Evolutionary conservation across 2,888 invertebrate species (phyloP), one percentile per base, ranked within the genome.

Genomic region (Machimus rusticus): DNA sequence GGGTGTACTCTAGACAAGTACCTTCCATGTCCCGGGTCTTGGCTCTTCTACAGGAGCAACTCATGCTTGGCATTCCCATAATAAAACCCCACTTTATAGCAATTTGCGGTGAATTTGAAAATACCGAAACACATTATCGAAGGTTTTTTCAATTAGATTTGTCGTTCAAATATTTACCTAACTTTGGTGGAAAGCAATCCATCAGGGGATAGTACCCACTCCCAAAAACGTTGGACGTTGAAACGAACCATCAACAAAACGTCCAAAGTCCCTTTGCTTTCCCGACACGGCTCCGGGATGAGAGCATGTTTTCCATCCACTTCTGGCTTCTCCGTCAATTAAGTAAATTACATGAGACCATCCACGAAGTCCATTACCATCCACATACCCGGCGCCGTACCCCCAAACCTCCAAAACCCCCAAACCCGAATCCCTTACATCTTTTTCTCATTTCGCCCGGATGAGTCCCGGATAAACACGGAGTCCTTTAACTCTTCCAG

Each of bases 401-500:
- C 74, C 74, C 31, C 74, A 4, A 5, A 19, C 9, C 28, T 34
- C 31, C 74, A 4, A 5, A 19, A 1, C 28, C 66, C 28, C 23
- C 31, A 76, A 76, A 23, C 78, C 19, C 43, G 9, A 78, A 39
- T 78, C 14, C 78, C 46, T 23, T 79, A 79, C 51, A 79, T 79
- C 39, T 28, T 23, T 66, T 66, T 66, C 66, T 66, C 66, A 66
- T 66, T 66, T 66, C 28, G 14, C 66, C 79, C 51, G 46, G 31
- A 46, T 23, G 16, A 46, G 46, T 28, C 31, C 46, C 51, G 43
- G 79, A 46, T 79, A 79, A 66, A 51, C 23, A 23, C 31, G 5
- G 14, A 39, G 19, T 78, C 43, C 28, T 28, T 79, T 51, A 79
- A 79, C 79, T 79, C 79, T 79, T 94, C 91, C 79, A 98, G 98